Conservation (phyloP, 2,113 vertebrate genomes). For the Phocoena sinus region DNA sequence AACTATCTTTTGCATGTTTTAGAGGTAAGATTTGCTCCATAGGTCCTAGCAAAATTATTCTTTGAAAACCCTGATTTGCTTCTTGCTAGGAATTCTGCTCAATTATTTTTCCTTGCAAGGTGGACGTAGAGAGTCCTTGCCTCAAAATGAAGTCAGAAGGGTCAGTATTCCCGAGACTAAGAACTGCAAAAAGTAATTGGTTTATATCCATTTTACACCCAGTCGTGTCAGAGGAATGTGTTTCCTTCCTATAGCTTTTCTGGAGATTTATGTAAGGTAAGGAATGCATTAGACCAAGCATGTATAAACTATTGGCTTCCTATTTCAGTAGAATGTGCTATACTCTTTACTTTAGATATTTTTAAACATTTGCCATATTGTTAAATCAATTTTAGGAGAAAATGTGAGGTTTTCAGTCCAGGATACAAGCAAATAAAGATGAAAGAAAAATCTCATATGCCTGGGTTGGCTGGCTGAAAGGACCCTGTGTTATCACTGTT, state of each 20-base stretch:
- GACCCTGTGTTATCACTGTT: background rate
- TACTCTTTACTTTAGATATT: background rate
- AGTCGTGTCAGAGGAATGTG: background rate
- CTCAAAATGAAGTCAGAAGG: conserved; percentile 58
- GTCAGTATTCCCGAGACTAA: conserved; percentile 45
- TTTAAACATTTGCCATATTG: background rate
- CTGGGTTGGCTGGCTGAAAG: background rate
- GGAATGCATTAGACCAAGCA: background rate
- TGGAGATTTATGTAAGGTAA: background rate
- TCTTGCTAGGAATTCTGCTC: conserved; percentile 17
- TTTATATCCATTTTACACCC: conserved; percentile 42
- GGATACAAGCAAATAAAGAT: background rate
- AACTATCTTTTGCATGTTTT: conserved; percentile 51
- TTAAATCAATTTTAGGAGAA: conserved; percentile 31
- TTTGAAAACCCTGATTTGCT: conserved; percentile 29
- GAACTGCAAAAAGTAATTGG: conserved; percentile 44
- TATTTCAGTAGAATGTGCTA: background rate
- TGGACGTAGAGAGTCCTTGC: background rate
- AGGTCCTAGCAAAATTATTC: conserved; percentile 40
- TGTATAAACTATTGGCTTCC: background rate
- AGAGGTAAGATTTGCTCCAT: conserved; percentile 43
- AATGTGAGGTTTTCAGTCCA: background rate
- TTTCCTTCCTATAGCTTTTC: conserved; percentile 44
- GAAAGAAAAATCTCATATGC: background rate
- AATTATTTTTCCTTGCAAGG: conserved; percentile 35